phyloP scores from a whole-genome alignment of 2,888 invertebrate species.

The Eupithecia centaureata region DNA sequence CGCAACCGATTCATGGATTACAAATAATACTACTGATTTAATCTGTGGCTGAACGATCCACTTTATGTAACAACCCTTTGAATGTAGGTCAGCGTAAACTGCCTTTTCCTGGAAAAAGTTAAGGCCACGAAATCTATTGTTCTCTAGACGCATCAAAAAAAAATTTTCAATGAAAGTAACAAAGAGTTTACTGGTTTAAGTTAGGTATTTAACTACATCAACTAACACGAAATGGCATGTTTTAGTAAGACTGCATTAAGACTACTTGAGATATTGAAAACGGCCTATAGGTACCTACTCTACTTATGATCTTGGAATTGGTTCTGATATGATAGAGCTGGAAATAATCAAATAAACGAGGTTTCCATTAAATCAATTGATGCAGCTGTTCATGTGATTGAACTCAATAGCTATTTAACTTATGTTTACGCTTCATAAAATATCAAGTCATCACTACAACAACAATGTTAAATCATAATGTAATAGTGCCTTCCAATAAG shows the following conservation, averaged over 20 bases:
- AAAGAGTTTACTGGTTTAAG: background rate
- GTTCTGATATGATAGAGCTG: background rate
- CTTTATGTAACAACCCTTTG: slow-evolving; percentile 32
- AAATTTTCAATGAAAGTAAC: background rate
- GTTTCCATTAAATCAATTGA: slow-evolving; percentile 12
- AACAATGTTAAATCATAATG: too few species aligned
- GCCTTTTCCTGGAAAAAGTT: background rate
- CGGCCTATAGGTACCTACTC: background rate
- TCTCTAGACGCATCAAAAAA: background rate
- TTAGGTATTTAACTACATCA: background rate
- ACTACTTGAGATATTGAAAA: background rate
- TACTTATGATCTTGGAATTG: background rate
- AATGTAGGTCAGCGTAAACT: slow-evolving; percentile 29
- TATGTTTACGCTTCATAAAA: slow-evolving; percentile 7
- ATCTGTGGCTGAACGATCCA: slow-evolving; percentile 7
- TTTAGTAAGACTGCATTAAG: background rate
- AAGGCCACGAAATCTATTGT: background rate
- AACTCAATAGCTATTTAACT: slow-evolving; percentile 49
- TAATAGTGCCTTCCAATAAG: too few species aligned
- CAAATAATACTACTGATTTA: slow-evolving; percentile 2
- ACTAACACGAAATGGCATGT: background rate
- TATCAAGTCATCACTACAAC: too few species aligned
- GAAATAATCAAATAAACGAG: background rate
- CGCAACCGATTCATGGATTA: slow-evolving; percentile 45
- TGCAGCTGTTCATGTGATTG: slow-evolving; percentile 41